Base-by-base conservation (phyloP, 2,113 vertebrate genomes). In the Paraplagusia blochii region DNA sequence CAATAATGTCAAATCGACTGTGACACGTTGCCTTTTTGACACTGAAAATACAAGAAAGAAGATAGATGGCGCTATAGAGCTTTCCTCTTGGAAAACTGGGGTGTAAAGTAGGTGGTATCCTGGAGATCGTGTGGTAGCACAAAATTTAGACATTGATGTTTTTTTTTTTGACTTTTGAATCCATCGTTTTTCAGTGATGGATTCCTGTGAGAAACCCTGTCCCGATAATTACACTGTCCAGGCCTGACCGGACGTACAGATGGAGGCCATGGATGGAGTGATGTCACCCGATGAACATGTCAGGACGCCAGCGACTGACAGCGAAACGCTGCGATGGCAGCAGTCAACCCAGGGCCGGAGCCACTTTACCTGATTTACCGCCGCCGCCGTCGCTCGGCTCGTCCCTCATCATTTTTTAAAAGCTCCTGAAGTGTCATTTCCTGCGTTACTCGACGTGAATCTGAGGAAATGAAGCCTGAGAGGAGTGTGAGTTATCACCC, bases 341-440 rank as follows among this genome's bases (percentile, higher is more conserved):
- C 53, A 69, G 42, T 63, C 64, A 3, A 36, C 45, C 48, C 38
- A 44, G 35, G 69, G 66, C 43, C 49, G 4, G 22, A 6, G 6
- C 22, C 22, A 29, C 22, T 67, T 81, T 70, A 69, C 60, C 85
- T 82, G 85, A 87, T 86, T 86, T 86, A 86, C 72, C 57, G 66
- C 70, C 72, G 66, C 70, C 72, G 15, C 38, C 69, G 81, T 76
- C 66, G 58, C 81, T 58, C 51, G 46, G 74, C 78, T 84, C 79
- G 70, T 80, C 81, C 22, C 78, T 82, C 76, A 67, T 85, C 82
- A 77, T 86, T 83, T 85, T 87, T 84, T 77, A 81, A 87, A 83
- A 81, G 81, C 84, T 85, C 80, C 73, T 76, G 80, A 79, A 85
- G 84, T 86, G 83, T 87, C 85, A 85, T 86, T 86, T 89, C 85